Evolutionary conservation across 2,888 invertebrate genomes (phyloP).

Genomic region (Aelia acuminata): DNA sequence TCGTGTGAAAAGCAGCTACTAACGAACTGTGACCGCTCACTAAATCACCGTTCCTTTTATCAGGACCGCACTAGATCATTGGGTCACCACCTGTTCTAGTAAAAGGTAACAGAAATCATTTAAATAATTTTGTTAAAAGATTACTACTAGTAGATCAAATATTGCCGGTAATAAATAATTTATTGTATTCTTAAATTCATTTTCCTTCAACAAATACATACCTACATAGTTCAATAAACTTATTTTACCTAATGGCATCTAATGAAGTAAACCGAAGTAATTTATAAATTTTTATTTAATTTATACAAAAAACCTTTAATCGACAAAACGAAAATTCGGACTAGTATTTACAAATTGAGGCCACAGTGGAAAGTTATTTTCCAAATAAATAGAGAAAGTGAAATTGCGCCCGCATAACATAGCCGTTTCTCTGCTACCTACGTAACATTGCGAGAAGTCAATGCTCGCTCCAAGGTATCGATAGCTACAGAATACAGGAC

Average conservation of each 20-base stretch:
- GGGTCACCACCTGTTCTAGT: conserved; percentile 1
- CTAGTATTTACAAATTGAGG: neutral
- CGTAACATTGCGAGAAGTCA: neutral
- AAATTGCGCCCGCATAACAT: conserved; percentile 28
- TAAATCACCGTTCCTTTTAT: conserved; percentile 49
- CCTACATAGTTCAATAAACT: too few relatives aligned
- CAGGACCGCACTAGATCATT: neutral
- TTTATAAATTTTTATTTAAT: too few relatives aligned
- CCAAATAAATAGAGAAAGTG: conserved; percentile 38
- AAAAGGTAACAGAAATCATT: neutral
- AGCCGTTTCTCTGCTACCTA: conserved; percentile 4
- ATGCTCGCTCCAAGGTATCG: neutral
- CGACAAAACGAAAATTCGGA: neutral
- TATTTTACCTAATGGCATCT: too few relatives aligned
- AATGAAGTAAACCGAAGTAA: too few relatives aligned
- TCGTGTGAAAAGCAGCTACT: conserved; percentile 6
- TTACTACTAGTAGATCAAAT: neutral
- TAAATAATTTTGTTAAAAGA: neutral
- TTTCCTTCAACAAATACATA: too few relatives aligned
- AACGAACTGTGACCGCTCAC: conserved; percentile 46
- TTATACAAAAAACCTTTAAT: too few relatives aligned
- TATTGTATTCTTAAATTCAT: too few relatives aligned
- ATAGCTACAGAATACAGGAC: neutral
- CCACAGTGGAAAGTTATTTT: conserved; percentile 2
- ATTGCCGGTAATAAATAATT: too few relatives aligned